Percentiles rank a stretch among this genome's conserved stretches.
phyloP scores from a whole-genome alignment of 2,113 vertebrate genomes.

The Chlamydotis undulata region DNA sequence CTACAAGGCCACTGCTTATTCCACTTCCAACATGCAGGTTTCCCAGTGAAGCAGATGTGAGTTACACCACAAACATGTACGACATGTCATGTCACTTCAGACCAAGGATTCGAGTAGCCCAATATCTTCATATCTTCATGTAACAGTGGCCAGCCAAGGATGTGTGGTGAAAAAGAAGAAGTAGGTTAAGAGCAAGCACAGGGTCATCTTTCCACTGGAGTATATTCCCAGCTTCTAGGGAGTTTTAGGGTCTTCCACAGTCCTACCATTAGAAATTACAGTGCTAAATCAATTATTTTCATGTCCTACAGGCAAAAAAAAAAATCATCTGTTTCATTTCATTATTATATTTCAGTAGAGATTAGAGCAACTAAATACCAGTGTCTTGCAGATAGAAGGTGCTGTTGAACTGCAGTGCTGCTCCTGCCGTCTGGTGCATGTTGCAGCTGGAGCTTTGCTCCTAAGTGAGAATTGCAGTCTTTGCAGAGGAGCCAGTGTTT shows the following conservation, averaged over 20 bases:
- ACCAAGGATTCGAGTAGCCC: neutral
- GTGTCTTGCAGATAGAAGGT: slow-evolving; percentile 50
- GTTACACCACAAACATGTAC: neutral
- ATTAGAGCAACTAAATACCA: neutral
- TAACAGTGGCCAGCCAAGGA: neutral
- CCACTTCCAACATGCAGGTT: accelerated
- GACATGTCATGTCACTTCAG: neutral
- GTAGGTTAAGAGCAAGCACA: neutral
- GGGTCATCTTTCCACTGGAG: neutral
- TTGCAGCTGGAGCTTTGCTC: neutral
- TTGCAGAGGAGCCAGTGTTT: neutral
- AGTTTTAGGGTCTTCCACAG: neutral
- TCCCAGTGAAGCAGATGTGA: neutral
- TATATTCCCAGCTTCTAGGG: neutral
- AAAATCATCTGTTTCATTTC: neutral
- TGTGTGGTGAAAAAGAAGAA: neutral
- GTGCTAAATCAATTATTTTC: neutral
- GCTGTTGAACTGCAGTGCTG: slow-evolving; percentile 44
- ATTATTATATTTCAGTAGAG: neutral
- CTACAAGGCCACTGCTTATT: neutral
- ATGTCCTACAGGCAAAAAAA: neutral
- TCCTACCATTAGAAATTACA: neutral
- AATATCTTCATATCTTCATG: neutral
- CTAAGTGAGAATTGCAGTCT: neutral
- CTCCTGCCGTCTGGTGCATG: neutral